phyloP scores from a whole-genome alignment of 53 echinoderm and acorn worm species.

The Arbacia lixula region DNA sequence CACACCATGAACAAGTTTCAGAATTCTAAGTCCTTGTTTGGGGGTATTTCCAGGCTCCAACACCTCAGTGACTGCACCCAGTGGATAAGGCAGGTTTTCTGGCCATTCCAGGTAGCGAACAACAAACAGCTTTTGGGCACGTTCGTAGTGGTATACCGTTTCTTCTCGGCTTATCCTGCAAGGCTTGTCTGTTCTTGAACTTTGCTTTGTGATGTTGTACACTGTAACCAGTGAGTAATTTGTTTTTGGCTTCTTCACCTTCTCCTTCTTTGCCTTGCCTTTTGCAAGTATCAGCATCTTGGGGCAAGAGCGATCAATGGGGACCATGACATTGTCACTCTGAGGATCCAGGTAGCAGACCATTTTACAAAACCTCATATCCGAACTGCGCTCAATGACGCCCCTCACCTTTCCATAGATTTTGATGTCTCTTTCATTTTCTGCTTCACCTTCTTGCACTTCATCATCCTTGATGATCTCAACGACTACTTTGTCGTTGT shows the following conservation, averaged over 20 bases:
- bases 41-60: slow-evolving; percentile 63
- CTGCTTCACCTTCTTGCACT: slow-evolving; percentile 40
- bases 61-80: slow-evolving; percentile 79
- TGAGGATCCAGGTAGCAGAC: slow-evolving; percentile 87
- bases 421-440: slow-evolving; percentile 44
- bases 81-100: slow-evolving; percentile 68
- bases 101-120: slow-evolving; percentile 83
- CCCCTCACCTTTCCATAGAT: slow-evolving; percentile 80
- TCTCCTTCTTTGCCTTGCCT: background rate
- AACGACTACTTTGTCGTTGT: slow-evolving; percentile 75
- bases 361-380: slow-evolving; percentile 70
- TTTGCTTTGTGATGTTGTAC: slow-evolving; percentile 45
- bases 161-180: slow-evolving; percentile 48
- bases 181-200: slow-evolving; percentile 23
- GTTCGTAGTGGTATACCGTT: slow-evolving; percentile 63
- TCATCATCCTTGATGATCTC: slow-evolving; percentile 72
- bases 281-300: slow-evolving; percentile 67
- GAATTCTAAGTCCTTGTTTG: slow-evolving; percentile 62
- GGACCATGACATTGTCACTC: slow-evolving; percentile 83
- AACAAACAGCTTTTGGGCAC: slow-evolving; percentile 80
- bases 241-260: background rate
- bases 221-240: slow-evolving; percentile 63
- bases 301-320: slow-evolving; percentile 76
- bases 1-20: slow-evolving; percentile 77
- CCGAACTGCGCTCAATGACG: slow-evolving; percentile 66